Evolutionary conservation across 2,888 invertebrate species (phyloP), one percentile per base, ranked within the genome.

Genomic region (Pantelozetes paolii): DNA sequence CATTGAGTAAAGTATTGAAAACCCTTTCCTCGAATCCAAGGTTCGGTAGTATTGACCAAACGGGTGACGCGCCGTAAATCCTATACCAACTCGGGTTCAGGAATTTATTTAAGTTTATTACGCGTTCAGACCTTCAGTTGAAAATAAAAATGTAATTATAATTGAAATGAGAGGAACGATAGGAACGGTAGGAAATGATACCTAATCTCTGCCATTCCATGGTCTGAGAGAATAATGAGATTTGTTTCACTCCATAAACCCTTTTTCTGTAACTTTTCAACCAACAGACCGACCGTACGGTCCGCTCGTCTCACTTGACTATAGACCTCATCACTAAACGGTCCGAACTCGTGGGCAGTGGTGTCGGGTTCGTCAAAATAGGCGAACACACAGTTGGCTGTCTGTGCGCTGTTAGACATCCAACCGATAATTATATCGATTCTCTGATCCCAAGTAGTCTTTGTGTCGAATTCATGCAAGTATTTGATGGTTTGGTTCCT

Each of bases 341-440:
- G 86, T 0, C 88, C 89, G 79, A 83, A 85, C 0, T 79, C 81
- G 81, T 90, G 90, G 0, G 87, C 88, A 74, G 78, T 75, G 0
- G 84, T 82, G 81, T 90, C 90, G 0, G 90, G 90, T 79, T 90
- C 87, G 78, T 89, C 87, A 78, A 88, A 86, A 79, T 90, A 90
- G 57, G 89, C 74, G 82, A 88, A 83, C 0, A 88, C 86, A 72
- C 90, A 82, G 82, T 90, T 90, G 0, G 88, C 87, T 13, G 89
- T 89, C 73, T 84, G 85, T 18, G 79, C 79, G 5, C 84, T 82
- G 81, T 88, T 80, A 20, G 81, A 82, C 71, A 88, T 84, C 89
- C 89, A 89, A 0, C 84, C 82, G 32, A 89, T 82, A 0, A 85
- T 85, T 0, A 81, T 84, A 77, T 89, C 87, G 20, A 89, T 82